These are phyloP conservation scores for Tautogolabrus adspersus DNA, from an alignment of 2,113 vertebrate species.

Conservation along the genomic window DNA sequence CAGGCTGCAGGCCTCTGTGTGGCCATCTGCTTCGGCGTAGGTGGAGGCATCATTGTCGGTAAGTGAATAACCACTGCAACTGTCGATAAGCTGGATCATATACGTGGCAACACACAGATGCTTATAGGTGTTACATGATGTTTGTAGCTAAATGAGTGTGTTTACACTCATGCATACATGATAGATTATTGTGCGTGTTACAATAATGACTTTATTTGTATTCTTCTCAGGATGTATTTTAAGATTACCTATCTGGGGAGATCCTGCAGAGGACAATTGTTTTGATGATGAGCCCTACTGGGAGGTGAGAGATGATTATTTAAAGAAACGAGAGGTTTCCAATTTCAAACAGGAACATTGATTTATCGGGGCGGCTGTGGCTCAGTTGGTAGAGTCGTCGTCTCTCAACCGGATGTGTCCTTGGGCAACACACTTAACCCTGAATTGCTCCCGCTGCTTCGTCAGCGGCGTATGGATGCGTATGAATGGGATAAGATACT, in stretches of 20 bases:
- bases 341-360: too few species aligned
- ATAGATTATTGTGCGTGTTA: not conserved
- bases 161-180: not conserved
- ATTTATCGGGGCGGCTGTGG: too few species aligned
- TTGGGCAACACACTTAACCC: too few species aligned
- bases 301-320: conserved; percentile 87
- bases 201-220: not conserved
- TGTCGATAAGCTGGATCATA: too few species aligned
- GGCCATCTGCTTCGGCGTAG: conserved; percentile 90
- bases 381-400: too few species aligned
- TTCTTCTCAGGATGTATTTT: conserved; percentile 87
- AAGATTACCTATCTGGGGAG: conserved; percentile 93
- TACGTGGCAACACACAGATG: too few species aligned
- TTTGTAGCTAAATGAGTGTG: not conserved
- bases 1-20: conserved; percentile 91
- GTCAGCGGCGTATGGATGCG: too few species aligned
- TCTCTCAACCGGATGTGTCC: too few species aligned
- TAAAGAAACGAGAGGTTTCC: not conserved
- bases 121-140: too few species aligned
- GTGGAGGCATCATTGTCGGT: conserved; percentile 92
- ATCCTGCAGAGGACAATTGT: conserved; percentile 91
- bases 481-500: too few species aligned
- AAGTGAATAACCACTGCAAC: conserved; percentile 54
- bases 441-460: too few species aligned
- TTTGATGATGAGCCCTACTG: conserved; percentile 93